Conservation (phyloP, 2,888 invertebrate genomes). For the Ophioninae sp. region DNA sequence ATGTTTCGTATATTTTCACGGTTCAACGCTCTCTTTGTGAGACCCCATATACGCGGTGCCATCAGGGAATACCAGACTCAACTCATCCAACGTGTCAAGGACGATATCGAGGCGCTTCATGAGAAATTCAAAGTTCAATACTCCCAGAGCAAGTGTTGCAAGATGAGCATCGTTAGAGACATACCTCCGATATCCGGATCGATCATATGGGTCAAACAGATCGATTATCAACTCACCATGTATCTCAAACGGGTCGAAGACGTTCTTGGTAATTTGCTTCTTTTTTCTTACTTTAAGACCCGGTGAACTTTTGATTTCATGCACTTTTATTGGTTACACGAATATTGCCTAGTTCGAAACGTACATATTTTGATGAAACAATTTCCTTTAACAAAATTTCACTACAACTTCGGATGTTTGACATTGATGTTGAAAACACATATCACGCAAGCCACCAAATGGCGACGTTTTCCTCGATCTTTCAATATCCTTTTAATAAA, state of each 20-base stretch:
- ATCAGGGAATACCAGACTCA: constrained; percentile 99
- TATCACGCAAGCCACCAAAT: too few species aligned
- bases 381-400: too few species aligned
- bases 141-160: constrained; percentile 95
- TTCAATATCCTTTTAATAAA: too few species aligned
- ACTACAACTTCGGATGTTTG: too few species aligned
- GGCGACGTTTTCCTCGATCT: too few species aligned
- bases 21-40: constrained; percentile 99
- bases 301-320: not conserved
- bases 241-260: constrained; percentile 98
- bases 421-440: too few species aligned
- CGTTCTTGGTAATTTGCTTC: constrained; percentile 88
- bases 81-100: constrained; percentile 98
- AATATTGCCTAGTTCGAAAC: too few species aligned
- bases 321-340: not conserved
- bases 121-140: constrained; percentile 99
- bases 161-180: constrained; percentile 95
- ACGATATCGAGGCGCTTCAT: constrained; percentile 98
- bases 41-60: constrained; percentile 99
- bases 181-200: constrained; percentile 98
- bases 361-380: too few species aligned
- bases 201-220: constrained; percentile 99
- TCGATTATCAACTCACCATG: constrained; percentile 97
- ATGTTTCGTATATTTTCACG: constrained; percentile 99
- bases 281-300: constrained; percentile 1